Evolutionary conservation across 2,888 invertebrate genomes (phyloP).

Genomic region (Drosophila fulvimacula): DNA sequence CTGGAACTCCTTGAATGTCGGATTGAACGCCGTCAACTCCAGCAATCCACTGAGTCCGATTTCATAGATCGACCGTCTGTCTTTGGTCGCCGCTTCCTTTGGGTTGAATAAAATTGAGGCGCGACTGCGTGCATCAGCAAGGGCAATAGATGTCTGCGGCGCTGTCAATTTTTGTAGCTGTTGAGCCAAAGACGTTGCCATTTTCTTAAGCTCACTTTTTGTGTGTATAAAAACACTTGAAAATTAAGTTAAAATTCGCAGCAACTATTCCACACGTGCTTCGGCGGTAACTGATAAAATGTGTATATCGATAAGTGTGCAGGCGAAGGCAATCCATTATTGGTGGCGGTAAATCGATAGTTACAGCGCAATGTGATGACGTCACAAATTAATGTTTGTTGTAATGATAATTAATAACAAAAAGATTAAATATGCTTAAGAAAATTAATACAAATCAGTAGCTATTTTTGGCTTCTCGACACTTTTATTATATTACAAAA

Average conservation of each 20-base stretch:
- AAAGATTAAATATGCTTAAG: background rate
- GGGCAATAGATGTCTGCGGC: conserved; percentile 90
- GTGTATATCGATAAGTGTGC: conserved; percentile 32
- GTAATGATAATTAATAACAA: no score
- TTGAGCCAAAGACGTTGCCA: conserved; percentile 91
- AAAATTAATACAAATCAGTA: background rate
- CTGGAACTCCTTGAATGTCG: conserved; percentile 90
- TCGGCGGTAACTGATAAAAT: conserved; percentile 18
- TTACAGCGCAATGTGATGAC: background rate
- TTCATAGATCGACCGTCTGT: conserved; percentile 93
- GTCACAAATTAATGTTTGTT: conserved; percentile 1
- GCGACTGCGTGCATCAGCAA: conserved; percentile 89
- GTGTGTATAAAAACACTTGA: conserved; percentile 12
- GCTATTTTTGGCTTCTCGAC: background rate
- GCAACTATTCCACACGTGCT: conserved; percentile 60
- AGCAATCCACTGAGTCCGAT: conserved; percentile 94
- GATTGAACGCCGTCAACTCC: conserved; percentile 91
- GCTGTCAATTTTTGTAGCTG: conserved; percentile 91
- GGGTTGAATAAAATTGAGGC: conserved; percentile 95
- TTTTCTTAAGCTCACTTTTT: conserved; percentile 63
- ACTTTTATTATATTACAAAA: conserved; percentile 5
- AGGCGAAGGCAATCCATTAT: background rate
- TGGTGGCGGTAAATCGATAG: conserved; percentile 14
- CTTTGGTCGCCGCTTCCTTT: conserved; percentile 94
- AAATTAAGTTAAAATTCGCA: conserved; percentile 14